These are phyloP conservation scores for Helobdella robusta DNA, from an alignment of 2,888 invertebrate genomes.

Conservation along the genomic window DNA sequence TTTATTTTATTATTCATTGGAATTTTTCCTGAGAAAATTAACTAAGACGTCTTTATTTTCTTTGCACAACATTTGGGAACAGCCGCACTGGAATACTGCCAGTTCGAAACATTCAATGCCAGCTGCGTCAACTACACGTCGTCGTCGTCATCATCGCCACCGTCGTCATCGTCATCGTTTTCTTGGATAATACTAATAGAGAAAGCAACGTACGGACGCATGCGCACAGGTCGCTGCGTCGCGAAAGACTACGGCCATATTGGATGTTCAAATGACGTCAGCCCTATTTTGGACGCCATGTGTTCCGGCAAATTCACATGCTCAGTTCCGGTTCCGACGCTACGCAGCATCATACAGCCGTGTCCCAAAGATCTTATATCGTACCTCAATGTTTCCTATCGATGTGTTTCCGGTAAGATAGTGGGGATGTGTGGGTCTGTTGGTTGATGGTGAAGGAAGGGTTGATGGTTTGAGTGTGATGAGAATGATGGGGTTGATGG, in stretches of 20 bases:
- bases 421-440: background rate
- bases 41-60: no score
- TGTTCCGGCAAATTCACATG: background rate
- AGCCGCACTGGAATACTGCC: no score
- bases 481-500: background rate
- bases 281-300: background rate
- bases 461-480: background rate
- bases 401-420: conserved; percentile 6
- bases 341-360: conserved; percentile 3
- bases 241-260: conserved; percentile 4
- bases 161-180: no score
- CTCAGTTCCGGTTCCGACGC: background rate
- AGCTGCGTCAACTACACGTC: no score
- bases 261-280: conserved; percentile 6
- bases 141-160: no score
- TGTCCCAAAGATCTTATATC: conserved; percentile 14
- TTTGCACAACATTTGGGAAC: no score
- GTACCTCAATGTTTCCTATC: conserved; percentile 7
- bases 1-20: no score
- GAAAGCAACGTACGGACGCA: background rate
- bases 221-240: conserved; percentile 4
- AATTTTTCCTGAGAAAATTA: no score
- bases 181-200: background rate
- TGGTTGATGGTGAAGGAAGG: background rate
- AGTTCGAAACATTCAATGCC: no score